Evolutionary conservation across 2,797 vertebrate genomes (phyloP).

Genomic region (Neosilurus hyrtlii): DNA sequence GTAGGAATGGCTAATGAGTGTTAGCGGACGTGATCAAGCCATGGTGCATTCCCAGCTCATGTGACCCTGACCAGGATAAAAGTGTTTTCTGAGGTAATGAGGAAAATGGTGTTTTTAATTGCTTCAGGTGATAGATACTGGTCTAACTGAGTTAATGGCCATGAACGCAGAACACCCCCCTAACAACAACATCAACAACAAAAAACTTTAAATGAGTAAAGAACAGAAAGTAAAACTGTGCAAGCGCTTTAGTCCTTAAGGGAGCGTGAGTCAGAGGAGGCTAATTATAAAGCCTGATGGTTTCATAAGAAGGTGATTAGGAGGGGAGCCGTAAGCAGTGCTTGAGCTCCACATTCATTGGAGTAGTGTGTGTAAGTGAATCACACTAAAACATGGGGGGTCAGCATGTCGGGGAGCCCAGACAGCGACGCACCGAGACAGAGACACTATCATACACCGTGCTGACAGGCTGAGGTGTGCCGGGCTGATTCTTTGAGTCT

Average conservation of each 20-base stretch:
- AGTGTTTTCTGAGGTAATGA: background rate
- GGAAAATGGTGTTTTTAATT: too few species aligned
- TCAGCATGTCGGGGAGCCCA: conserved; percentile 18
- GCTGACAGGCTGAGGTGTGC: conserved; percentile 25
- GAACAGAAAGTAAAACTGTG: background rate
- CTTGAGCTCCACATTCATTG: background rate
- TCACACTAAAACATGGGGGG: background rate
- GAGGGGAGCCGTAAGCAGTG: background rate
- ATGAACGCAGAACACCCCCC: background rate
- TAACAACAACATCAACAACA: background rate
- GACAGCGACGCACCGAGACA: background rate
- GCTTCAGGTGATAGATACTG: background rate
- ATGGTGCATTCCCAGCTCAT: background rate
- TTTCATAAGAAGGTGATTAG: conserved; percentile 10
- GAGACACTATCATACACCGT: background rate
- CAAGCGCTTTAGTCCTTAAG: conserved; percentile 18
- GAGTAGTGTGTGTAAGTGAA: background rate
- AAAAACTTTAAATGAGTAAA: background rate
- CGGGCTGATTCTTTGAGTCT: conserved; percentile 47
- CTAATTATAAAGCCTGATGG: conserved; percentile 26
- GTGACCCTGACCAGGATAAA: background rate
- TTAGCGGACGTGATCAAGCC: background rate
- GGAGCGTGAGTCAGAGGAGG: conserved; percentile 18
- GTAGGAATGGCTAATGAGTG: too few species aligned
- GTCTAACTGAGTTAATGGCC: background rate